Evolutionary conservation across 2,888 invertebrate genomes (phyloP).

Genomic region (Phyllotreta striolata): DNA sequence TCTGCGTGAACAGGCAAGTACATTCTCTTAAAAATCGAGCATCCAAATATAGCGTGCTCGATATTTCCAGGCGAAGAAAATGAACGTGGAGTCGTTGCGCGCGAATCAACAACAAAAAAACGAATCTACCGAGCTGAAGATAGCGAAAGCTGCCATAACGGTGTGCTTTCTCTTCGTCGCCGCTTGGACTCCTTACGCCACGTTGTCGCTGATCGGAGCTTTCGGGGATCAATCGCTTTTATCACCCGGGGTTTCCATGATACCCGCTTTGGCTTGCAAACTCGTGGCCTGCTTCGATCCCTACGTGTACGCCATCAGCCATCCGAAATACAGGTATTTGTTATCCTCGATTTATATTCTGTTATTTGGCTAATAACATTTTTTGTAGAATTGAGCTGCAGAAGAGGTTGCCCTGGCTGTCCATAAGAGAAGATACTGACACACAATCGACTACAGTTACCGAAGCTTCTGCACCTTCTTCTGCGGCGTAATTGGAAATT

Average conservation of each 20-base stretch:
- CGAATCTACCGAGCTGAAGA: slow-evolving; percentile 82
- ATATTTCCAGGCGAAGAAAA: slow-evolving; percentile 79
- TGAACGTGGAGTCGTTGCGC: slow-evolving; percentile 87
- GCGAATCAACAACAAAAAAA: slow-evolving; percentile 71
- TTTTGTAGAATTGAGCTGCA: slow-evolving; percentile 75
- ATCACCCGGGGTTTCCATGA: slow-evolving; percentile 83
- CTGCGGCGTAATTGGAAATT: slow-evolving; percentile 15
- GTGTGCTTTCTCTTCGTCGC: slow-evolving; percentile 85
- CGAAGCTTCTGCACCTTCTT: slow-evolving; percentile 37
- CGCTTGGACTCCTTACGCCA: slow-evolving; percentile 92
- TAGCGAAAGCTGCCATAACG: slow-evolving; percentile 88
- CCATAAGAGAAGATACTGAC: slow-evolving; percentile 70
- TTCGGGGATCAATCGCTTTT: slow-evolving; percentile 78
- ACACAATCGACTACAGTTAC: slow-evolving; percentile 63
- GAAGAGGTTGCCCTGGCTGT: slow-evolving; percentile 81
- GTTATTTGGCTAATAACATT: background rate
- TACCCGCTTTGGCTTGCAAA: slow-evolving; percentile 87
- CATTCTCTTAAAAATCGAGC: background rate
- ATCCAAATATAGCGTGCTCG: background rate
- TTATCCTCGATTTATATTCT: background rate
- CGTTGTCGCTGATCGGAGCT: slow-evolving; percentile 81
- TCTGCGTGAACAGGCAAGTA: slow-evolving; percentile 70
- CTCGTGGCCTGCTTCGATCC: slow-evolving; percentile 91
- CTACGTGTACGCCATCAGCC: slow-evolving; percentile 89
- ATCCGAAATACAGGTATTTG: slow-evolving; percentile 84